Conservation (phyloP, 2,113 vertebrate genomes). For the Cinclus cinclus region DNA sequence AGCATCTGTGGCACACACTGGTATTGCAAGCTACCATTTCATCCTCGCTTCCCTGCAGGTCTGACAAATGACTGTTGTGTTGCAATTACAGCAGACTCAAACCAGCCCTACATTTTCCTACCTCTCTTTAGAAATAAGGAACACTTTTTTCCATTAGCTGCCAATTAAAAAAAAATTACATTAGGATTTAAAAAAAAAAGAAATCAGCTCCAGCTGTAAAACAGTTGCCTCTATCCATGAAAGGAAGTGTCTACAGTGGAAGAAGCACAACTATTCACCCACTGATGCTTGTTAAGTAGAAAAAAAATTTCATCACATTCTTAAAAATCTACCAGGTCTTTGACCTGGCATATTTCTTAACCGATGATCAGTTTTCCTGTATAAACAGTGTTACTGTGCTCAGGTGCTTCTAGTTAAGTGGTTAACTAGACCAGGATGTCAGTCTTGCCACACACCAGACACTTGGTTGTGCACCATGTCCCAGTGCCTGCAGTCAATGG, state of each 20-base stretch:
- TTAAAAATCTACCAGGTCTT: not conserved
- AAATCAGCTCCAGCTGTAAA: not conserved
- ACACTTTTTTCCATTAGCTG: not conserved
- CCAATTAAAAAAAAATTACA: not conserved
- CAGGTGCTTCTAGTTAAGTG: not conserved
- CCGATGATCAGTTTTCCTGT: not conserved
- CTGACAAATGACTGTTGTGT: conserved; percentile 27
- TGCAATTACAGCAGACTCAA: not conserved
- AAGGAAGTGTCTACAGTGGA: not conserved
- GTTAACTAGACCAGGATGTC: not conserved
- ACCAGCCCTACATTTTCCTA: not conserved
- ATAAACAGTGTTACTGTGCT: not conserved
- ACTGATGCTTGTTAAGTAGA: not conserved
- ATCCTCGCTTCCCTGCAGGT: not conserved
- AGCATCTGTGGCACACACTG: conserved; percentile 16
- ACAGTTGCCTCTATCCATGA: not conserved
- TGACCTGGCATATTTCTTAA: not conserved
- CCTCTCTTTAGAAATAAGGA: not conserved
- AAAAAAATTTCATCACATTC: not conserved
- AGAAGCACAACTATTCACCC: not conserved
- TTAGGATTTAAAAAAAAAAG: not conserved
- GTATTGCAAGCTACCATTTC: conserved; percentile 5
- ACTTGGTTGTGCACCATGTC: not conserved
- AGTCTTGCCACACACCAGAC: not conserved
- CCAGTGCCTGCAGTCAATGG: not conserved